Conservation (phyloP, 2,888 invertebrate genomes). For the Drosophila emarginata region DNA sequence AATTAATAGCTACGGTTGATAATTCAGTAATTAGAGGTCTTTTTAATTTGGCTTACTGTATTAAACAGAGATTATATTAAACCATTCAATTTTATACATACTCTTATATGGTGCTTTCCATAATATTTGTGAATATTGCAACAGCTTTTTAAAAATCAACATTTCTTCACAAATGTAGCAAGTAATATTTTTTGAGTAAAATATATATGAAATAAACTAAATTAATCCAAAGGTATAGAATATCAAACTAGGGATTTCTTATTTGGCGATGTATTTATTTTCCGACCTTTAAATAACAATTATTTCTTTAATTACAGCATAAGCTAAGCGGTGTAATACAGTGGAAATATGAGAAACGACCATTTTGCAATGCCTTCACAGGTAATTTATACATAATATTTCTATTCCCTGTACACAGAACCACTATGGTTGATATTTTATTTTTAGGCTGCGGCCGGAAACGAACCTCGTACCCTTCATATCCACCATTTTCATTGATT, state of each 20-base stretch:
- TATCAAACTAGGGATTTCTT: no score
- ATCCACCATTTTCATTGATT: conserved; percentile 73
- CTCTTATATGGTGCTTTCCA: no score
- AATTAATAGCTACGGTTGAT: neutral
- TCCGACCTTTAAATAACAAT: no score
- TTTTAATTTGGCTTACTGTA: neutral
- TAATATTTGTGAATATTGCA: no score
- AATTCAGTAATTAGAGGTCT: neutral
- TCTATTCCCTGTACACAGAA: neutral
- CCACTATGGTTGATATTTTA: neutral
- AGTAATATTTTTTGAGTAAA: no score
- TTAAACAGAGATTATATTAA: no score
- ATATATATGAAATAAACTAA: no score
- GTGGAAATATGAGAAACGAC: conserved; percentile 87
- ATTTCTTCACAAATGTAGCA: no score
- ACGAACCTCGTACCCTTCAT: conserved; percentile 83
- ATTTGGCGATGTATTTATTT: no score
- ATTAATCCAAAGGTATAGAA: no score
- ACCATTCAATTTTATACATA: no score
- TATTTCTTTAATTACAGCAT: conserved; percentile 56
- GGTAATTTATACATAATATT: conserved; percentile 83
- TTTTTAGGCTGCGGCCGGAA: conserved; percentile 89
- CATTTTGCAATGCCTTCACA: conserved; percentile 95
- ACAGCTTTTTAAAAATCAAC: no score
- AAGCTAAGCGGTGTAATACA: conserved; percentile 79